These are phyloP conservation scores for Opisthocomus hoazin DNA, from an alignment of 2,113 vertebrate species.

Conservation along the genomic window DNA sequence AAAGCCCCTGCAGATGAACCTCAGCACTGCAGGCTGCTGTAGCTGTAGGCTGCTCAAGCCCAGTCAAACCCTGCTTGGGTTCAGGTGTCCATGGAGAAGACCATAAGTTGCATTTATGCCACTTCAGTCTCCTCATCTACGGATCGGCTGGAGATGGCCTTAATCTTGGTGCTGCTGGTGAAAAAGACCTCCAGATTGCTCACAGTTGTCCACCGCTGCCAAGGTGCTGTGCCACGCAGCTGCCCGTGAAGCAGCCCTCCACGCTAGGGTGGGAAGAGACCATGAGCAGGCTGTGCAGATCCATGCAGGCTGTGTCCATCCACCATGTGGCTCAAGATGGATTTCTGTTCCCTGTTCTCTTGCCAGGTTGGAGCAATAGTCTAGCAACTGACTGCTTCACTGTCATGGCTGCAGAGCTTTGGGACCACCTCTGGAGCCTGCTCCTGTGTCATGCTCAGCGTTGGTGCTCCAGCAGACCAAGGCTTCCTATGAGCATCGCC, in stretches of 20 bases:
- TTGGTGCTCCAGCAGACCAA: too few relatives aligned
- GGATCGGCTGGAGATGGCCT: neutral
- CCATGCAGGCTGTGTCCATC: neutral
- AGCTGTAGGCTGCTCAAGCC: neutral
- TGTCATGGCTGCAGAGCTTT: neutral
- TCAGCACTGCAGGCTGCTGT: accelerated
- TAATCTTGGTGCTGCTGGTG: neutral
- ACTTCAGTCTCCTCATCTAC: neutral
- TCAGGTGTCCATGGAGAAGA: neutral
- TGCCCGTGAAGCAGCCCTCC: neutral
- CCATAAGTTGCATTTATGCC: neutral
- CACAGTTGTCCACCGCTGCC: accelerated
- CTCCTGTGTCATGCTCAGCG: accelerated
- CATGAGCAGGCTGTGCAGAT: neutral
- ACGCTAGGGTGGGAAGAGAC: accelerated
- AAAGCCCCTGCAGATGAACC: neutral
- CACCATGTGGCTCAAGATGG: neutral
- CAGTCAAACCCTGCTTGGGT: neutral
- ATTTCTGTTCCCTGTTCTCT: neutral
- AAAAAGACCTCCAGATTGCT: accelerated
- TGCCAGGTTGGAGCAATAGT: neutral
- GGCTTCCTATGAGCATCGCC: neutral
- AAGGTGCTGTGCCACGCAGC: neutral
- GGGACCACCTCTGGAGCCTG: neutral
- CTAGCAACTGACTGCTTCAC: neutral